These are phyloP conservation scores for Ophion ellenae DNA, from an alignment of 2,888 invertebrate species.

Conservation along the genomic window DNA sequence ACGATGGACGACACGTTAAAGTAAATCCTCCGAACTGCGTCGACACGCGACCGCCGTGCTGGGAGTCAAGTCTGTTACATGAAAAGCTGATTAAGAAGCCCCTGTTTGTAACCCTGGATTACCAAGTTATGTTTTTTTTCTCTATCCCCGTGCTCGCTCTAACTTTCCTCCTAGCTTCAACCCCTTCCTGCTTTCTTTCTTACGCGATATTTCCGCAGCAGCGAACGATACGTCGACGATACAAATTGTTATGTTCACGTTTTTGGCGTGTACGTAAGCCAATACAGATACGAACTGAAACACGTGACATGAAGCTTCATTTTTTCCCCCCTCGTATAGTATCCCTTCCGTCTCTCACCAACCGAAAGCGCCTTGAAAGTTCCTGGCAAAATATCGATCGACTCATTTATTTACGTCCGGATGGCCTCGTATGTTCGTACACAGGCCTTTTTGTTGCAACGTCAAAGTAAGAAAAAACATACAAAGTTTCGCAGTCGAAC, in stretches of 20 bases:
- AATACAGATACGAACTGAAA: constrained; percentile 36
- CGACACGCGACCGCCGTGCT: constrained; percentile 71
- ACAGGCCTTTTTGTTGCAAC: constrained; percentile 58
- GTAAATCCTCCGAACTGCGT: constrained; percentile 66
- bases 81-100: constrained; percentile 81
- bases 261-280: constrained; percentile 4
- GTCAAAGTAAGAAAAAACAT: constrained; percentile 12
- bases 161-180: background rate
- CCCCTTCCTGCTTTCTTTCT: constrained; percentile 4
- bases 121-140: constrained; percentile 68
- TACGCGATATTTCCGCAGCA: constrained; percentile 6
- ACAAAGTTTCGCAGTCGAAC: constrained; percentile 28
- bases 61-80: constrained; percentile 78
- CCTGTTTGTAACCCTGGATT: constrained; percentile 70
- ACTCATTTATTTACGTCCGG: constrained; percentile 70
- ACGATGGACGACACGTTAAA: constrained; percentile 58
- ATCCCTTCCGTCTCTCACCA: constrained; percentile 43
- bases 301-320: constrained; percentile 55
- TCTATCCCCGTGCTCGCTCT: constrained; percentile 18
- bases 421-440: constrained; percentile 61
- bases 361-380: constrained; percentile 72
- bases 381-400: constrained; percentile 74
- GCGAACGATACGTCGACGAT: constrained; percentile 57
- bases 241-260: constrained; percentile 24
- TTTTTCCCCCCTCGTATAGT: constrained; percentile 47